Evolutionary conservation across 2,888 invertebrate genomes (phyloP), one percentile per base, ranked within the genome.

Genomic region (Pyrrhia umbra): DNA sequence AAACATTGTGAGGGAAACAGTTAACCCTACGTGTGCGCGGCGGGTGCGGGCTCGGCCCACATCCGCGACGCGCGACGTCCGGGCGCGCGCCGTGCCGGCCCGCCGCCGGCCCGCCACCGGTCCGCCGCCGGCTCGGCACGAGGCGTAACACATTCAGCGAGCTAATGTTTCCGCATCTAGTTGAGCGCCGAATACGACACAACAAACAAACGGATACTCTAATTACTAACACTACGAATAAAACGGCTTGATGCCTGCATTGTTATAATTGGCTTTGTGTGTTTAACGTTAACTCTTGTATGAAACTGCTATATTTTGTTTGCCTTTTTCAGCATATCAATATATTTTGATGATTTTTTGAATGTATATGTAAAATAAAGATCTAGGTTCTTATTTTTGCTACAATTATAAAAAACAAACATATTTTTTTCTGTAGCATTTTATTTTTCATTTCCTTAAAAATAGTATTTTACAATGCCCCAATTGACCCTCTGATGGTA

Each of bases 111-210:
- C 54, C 55, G 27, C 42, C 59, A 68, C 67, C 30, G 67, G 72
- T 63, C n/a, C n/a, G n/a, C n/a, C n/a, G n/a, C n/a, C n/a, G n/a
- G 58, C 57, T 76, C 68, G 68, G 58, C 65, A 68, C 74, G 50
- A 54, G 50, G 54, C 65, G 49, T 8, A 8, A 27, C 27, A 27
- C 27, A 10, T 10, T 34, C 54, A 65, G 57, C 62, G 42, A 57
- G 68, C 62, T 72, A 77, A 81, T 80, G 78, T 79, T 81, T 70
- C 77, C 77, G 73, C 73, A 57, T 75, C 74, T 70, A 76, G 76
- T 79, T 66, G 67, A 73, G 70, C 70, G 64, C 55, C 55, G 51
- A 47, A 68, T 50, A 51, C 52, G 57, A 49, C 67, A 69, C 67
- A 70, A 71, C 43, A 55, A 60, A 65, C 42, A 56, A 6, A 51